Evolutionary conservation across 2,113 vertebrate species (phyloP).

Genomic region (Apteryx owenii): DNA sequence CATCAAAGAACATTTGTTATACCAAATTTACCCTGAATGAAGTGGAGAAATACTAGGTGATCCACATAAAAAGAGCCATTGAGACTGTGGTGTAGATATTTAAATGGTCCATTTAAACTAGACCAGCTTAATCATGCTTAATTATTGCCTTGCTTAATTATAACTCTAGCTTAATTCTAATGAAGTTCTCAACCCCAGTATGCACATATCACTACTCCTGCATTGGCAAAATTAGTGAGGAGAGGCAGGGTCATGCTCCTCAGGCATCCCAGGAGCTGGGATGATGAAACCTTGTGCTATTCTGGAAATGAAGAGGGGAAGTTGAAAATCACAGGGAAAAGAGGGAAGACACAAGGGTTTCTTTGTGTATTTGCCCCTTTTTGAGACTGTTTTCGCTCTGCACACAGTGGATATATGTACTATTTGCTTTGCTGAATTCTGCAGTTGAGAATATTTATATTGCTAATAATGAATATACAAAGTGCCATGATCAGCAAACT

Average conservation of each 20-base stretch:
- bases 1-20: neutral
- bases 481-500: neutral
- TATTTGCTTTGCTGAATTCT: constrained; percentile 25
- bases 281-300: neutral
- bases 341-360: neutral
- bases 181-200: neutral
- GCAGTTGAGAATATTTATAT: neutral
- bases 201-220: neutral
- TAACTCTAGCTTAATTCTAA: neutral
- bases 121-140: neutral
- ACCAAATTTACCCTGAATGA: neutral
- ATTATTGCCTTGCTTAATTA: constrained; percentile 16
- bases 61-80: neutral
- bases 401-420: neutral
- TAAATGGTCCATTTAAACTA: neutral
- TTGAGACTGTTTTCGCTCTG: neutral
- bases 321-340: neutral
- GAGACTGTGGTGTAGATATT: neutral
- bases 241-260: neutral
- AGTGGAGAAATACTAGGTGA: neutral
- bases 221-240: neutral
- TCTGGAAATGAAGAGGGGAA: neutral
- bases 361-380: neutral
- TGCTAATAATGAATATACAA: neutral
- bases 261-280: neutral